A percentile compares a stretch with the other conserved stretches of the same genome.
phyloP scores from a whole-genome alignment of 2,888 invertebrate species.

The Hydropsyche betteni region DNA sequence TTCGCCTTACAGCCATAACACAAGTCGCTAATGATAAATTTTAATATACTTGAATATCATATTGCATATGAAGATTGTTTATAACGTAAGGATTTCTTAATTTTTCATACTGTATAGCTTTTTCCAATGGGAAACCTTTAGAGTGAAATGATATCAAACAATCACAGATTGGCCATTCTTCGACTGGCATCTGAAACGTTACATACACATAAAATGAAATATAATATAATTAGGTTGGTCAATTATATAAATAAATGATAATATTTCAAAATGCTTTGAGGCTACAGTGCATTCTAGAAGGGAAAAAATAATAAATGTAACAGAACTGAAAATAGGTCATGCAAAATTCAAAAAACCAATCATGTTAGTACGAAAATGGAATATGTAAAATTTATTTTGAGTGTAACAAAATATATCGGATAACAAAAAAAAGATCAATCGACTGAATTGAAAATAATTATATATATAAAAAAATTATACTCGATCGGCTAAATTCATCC shows the following conservation, averaged over 20 bases:
- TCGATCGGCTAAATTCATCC: conserved; percentile 55
- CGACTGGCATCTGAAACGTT: conserved; percentile 81
- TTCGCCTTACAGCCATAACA: conserved; percentile 16
- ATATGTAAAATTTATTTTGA: conserved; percentile 39
- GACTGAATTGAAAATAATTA: not conserved
- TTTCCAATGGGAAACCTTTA: conserved; percentile 97
- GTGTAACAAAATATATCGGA: conserved; percentile 46
- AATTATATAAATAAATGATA: conserved; percentile 28
- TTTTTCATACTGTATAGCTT: conserved; percentile 96
- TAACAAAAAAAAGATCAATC: conserved; percentile 21
- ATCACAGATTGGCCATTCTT: conserved; percentile 98
- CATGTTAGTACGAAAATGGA: conserved; percentile 52
- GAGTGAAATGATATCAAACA: conserved; percentile 98
- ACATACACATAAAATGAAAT: not conserved
- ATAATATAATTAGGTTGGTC: not conserved
- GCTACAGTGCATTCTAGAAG: conserved; percentile 40
- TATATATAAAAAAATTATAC: conserved; percentile 3
- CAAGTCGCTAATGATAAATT: conserved; percentile 7
- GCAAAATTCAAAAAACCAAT: conserved; percentile 45
- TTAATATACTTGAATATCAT: conserved; percentile 84
- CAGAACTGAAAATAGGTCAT: conserved; percentile 51
- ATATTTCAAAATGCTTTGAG: conserved; percentile 38
- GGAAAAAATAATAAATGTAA: conserved; percentile 41
- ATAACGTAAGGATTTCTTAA: conserved; percentile 95
- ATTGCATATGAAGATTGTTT: conserved; percentile 98